Conservation (phyloP, 2,113 vertebrate species). For the Semicossyphus pulcher region DNA sequence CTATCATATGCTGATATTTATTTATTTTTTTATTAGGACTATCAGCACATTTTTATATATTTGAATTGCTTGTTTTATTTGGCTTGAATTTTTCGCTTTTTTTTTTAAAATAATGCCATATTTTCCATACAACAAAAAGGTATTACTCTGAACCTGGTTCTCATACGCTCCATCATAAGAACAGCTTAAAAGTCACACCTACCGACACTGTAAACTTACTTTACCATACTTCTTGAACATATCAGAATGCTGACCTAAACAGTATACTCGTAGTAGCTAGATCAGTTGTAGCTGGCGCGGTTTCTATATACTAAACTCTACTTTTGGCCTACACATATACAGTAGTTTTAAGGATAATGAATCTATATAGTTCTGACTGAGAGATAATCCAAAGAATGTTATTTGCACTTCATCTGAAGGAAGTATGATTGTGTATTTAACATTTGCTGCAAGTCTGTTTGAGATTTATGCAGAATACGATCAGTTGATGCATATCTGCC, state of each 20-base stretch:
- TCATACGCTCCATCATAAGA: slow-evolving; percentile 7
- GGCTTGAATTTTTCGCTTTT: slow-evolving; percentile 18
- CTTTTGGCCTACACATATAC: slow-evolving; percentile 9
- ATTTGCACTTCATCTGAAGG: slow-evolving; percentile 64
- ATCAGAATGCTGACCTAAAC: slow-evolving; percentile 58
- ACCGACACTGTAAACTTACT: neutral
- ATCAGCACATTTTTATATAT: slow-evolving; percentile 43
- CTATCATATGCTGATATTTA: slow-evolving; percentile 59
- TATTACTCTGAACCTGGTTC: slow-evolving; percentile 13
- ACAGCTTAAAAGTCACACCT: slow-evolving; percentile 15
- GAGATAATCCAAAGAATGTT: slow-evolving; percentile 78
- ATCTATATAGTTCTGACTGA: slow-evolving; percentile 37
- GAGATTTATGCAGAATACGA: slow-evolving; percentile 18
- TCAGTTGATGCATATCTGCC: slow-evolving; percentile 12
- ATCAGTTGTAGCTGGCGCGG: slow-evolving; percentile 27
- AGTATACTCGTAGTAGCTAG: slow-evolving; percentile 9
- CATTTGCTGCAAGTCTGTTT: slow-evolving; percentile 34
- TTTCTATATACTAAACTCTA: slow-evolving; percentile 21
- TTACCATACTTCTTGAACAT: slow-evolving; percentile 54
- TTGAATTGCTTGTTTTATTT: slow-evolving; percentile 49
- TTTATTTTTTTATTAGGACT: slow-evolving; percentile 56
- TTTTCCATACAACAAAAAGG: slow-evolving; percentile 33
- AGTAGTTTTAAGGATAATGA: slow-evolving; percentile 39
- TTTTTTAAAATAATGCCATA: slow-evolving; percentile 21
- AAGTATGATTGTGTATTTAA: slow-evolving; percentile 44